Evolutionary conservation across 2,888 invertebrate species (phyloP).

Genomic region (Drepana falcataria): DNA sequence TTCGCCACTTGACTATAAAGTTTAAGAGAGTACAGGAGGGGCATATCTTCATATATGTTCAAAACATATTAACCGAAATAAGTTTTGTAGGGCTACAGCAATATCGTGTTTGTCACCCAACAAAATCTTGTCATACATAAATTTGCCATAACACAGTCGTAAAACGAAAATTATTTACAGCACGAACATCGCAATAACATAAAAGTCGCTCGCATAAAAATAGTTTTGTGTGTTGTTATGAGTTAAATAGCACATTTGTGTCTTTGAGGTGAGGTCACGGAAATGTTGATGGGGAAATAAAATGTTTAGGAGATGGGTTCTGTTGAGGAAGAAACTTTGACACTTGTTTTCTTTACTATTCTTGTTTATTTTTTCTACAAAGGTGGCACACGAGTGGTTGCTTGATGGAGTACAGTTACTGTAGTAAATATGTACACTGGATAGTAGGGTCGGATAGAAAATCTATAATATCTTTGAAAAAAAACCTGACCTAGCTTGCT

Average conservation of each 20-base stretch:
- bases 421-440: too few species aligned
- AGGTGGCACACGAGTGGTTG: too few species aligned
- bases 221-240: conserved; percentile 9
- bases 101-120: conserved; percentile 1
- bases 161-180: conserved; percentile 9
- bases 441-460: too few species aligned
- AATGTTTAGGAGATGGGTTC: conserved; percentile 5
- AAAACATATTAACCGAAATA: neutral
- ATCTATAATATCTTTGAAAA: too few species aligned
- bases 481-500: too few species aligned
- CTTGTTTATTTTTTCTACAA: too few species aligned
- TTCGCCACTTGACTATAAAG: too few species aligned
- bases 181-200: conserved; percentile 8
- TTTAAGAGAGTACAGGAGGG: too few species aligned
- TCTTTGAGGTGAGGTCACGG: conserved; percentile 3
- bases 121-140: conserved; percentile 4
- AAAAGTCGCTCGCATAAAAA: conserved; percentile 17
- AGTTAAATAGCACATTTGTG: conserved; percentile 15
- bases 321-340: neutral
- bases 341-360: too few species aligned
- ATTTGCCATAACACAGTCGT: conserved; percentile 5
- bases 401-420: too few species aligned
- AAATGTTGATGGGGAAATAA: neutral
- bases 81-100: neutral
- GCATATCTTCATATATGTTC: neutral